Evolutionary conservation across 2,113 vertebrate species (phyloP).

Genomic region (Carassius carassius): DNA sequence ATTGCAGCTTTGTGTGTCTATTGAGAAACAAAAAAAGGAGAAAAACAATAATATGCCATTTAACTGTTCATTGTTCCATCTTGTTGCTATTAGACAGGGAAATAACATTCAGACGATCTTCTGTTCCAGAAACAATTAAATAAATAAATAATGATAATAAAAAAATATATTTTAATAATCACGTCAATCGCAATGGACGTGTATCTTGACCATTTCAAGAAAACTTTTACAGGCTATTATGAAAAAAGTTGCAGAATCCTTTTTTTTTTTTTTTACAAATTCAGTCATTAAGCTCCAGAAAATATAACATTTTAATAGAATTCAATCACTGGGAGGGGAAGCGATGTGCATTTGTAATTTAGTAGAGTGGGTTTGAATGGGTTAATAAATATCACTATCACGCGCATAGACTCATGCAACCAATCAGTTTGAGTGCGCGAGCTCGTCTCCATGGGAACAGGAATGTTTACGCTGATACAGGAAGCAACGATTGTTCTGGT

Average conservation of each 20-base stretch:
- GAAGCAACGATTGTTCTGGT: conserved; percentile 6
- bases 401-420: background rate
- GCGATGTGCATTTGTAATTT: background rate
- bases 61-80: background rate
- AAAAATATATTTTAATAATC: background rate
- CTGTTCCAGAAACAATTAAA: background rate
- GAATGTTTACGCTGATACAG: conserved; percentile 64
- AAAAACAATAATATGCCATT: background rate
- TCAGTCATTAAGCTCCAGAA: background rate
- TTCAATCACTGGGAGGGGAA: too few relatives aligned
- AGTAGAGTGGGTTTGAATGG: background rate
- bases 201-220: background rate
- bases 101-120: background rate
- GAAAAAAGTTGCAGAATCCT: background rate
- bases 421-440: conserved; percentile 61
- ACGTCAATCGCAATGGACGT: background rate
- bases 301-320: background rate
- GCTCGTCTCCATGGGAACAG: conserved; percentile 62
- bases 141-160: too few relatives aligned
- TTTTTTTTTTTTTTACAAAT: background rate
- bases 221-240: background rate
- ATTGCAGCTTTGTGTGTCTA: background rate
- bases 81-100: background rate
- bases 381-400: background rate
- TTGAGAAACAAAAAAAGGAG: background rate